Conservation (phyloP, 2,888 invertebrate species). For the Orchestes rusci region DNA sequence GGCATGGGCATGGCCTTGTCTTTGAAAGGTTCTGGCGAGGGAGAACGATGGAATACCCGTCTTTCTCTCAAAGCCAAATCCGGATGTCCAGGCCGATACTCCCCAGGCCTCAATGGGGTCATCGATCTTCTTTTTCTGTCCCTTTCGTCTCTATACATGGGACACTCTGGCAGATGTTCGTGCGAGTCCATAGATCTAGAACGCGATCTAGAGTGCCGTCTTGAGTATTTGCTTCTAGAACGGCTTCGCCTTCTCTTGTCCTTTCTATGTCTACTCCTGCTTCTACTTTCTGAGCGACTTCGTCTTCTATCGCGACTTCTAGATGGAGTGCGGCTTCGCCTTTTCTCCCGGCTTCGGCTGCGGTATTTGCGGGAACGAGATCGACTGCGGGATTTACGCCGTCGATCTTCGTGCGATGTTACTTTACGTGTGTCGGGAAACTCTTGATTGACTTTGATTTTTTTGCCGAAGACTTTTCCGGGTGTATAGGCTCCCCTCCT, state of each 20-base stretch:
- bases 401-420: conserved; percentile 2
- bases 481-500: not conserved
- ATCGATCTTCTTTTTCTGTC: conserved; percentile 9
- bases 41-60: no score
- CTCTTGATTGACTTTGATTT: conserved; percentile 20
- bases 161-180: conserved; percentile 6
- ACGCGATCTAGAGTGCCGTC: conserved; percentile 4
- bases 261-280: conserved; percentile 3
- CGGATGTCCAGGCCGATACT: conserved; percentile 26
- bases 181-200: conserved; percentile 4
- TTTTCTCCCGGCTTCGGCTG: conserved; percentile 4
- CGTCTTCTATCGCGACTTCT: conserved; percentile 5
- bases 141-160: conserved; percentile 1
- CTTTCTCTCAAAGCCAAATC: conserved; percentile 21
- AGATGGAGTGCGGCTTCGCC: not conserved
- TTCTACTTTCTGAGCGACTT: conserved; percentile 1
- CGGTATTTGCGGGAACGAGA: conserved; percentile 10
- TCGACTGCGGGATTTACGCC: conserved; percentile 8
- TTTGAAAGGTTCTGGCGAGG: no score
- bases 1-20: no score
- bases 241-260: conserved; percentile 9
- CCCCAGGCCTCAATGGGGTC: conserved; percentile 25
- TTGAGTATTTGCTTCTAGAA: conserved; percentile 1
- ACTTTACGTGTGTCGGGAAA: conserved; percentile 9
- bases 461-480: conserved; percentile 14